Evolutionary conservation across 2,888 invertebrate genomes (phyloP), one percentile per base, ranked within the genome.

Genomic region (Rotaria sp.): DNA sequence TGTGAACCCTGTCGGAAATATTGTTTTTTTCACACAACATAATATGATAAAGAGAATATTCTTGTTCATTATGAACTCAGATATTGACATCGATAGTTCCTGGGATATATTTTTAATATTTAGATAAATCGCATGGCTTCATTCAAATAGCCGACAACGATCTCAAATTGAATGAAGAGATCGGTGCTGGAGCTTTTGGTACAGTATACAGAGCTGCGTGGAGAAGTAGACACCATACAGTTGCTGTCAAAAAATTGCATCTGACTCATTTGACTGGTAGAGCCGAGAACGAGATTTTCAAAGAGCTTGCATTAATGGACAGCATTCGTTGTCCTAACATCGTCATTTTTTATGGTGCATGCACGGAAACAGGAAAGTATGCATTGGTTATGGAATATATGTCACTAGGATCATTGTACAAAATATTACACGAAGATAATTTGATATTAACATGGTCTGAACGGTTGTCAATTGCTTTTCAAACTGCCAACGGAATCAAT

Each of bases 401-500:
- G 89, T 88, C 89, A 35, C 86, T 88, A 26, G 90, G 90, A 80
- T 89, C 89, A 86, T 89, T 90, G 45, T 89, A 88, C 87, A 87
- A 88, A 35, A 87, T 88, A 45, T 88, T 90, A 35, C 90, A 90
- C 87, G 57, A 59, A 59, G 57, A 59, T 30, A 26, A 30, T 5
- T 3, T 1, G 1, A 15, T 7, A 4, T 74, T 74, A 24, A 38
- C 38, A 74, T 74, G 74, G 74, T 24, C 74, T 21, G 38, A 74
- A 38, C 74, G 74, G 11, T 38, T 89, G 87, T 89, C 90, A 87
- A 89, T 90, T 41, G 88, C 90, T 7, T 88, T 88, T 48, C 90
- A 90, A 87, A 88, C 89, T n/a, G 89, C 89, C 11, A 88, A 89
- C 18, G 90, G 90, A 15, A 90, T 90, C 89, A 89, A 89, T 86